These are phyloP conservation scores for Brachyalestes nurse DNA, from an alignment of 2,797 vertebrate species.

Conservation along the genomic window DNA sequence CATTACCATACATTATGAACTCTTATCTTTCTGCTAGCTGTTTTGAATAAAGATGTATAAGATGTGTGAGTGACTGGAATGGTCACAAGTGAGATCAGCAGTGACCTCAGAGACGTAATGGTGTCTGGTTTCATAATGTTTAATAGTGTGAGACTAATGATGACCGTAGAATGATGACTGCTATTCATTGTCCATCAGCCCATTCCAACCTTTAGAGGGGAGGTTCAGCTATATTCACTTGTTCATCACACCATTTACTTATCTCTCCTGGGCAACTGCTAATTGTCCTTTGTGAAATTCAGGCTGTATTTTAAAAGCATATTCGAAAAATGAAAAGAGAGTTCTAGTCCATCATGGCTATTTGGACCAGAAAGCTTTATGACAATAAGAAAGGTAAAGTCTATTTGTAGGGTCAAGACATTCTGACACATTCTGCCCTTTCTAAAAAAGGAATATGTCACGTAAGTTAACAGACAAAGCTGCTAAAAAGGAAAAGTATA, in stretches of 20 bases:
- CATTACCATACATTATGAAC: not conserved
- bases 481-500: too few relatives aligned
- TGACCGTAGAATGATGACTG: conserved; percentile 17
- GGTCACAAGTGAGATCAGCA: conserved; percentile 16
- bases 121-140: conserved; percentile 32
- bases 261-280: not conserved
- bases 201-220: conserved; percentile 22
- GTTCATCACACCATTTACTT: not conserved
- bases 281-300: not conserved
- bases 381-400: too few relatives aligned
- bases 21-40: not conserved
- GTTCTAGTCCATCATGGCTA: too few relatives aligned
- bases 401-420: too few relatives aligned
- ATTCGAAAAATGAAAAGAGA: too few relatives aligned
- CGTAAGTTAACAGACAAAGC: too few relatives aligned
- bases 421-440: too few relatives aligned
- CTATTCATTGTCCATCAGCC: conserved; percentile 31
- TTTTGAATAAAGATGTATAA: not conserved
- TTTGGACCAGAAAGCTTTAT: too few relatives aligned
- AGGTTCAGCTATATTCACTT: conserved; percentile 24
- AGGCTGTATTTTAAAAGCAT: not conserved
- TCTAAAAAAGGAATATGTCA: too few relatives aligned
- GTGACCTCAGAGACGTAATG: conserved; percentile 21
- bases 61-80: not conserved
- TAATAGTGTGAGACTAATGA: conserved; percentile 34